Conservation (phyloP, 2,888 invertebrate genomes). For the Sphaeridia pumilis region DNA sequence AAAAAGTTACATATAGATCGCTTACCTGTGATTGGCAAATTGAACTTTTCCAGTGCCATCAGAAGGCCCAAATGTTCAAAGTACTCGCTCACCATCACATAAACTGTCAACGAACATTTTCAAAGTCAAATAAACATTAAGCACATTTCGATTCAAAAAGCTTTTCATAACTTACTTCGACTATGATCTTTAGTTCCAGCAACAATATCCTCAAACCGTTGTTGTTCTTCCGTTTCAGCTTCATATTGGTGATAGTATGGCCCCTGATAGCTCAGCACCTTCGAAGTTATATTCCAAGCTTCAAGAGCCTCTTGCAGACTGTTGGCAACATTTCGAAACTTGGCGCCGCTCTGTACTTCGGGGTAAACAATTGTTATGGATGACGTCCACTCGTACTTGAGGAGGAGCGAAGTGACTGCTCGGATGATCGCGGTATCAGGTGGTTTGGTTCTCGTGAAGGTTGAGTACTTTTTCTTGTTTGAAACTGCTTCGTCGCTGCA, state of each 20-base stretch:
- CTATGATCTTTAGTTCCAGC: slow-evolving; percentile 69
- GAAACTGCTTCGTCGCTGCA: slow-evolving; percentile 82
- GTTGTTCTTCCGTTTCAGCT: slow-evolving; percentile 74
- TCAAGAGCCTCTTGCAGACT: slow-evolving; percentile 31
- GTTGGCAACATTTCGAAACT: slow-evolving; percentile 31
- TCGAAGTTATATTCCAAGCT: slow-evolving; percentile 22
- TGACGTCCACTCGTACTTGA: slow-evolving; percentile 72
- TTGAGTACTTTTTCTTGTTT: slow-evolving; percentile 74
- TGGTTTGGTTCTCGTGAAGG: slow-evolving; percentile 81
- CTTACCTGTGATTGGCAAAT: neutral
- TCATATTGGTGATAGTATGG: slow-evolving; percentile 72
- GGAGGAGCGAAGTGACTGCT: slow-evolving; percentile 73
- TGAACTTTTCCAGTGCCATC: slow-evolving; percentile 61
- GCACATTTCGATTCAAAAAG: neutral
- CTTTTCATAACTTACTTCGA: slow-evolving; percentile 80
- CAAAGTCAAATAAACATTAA: neutral
- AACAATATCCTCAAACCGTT: slow-evolving; percentile 70
- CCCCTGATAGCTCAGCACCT: slow-evolving; percentile 47
- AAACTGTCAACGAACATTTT: slow-evolving; percentile 53
- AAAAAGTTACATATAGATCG: too few relatives aligned
- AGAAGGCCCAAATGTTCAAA: slow-evolving; percentile 86
- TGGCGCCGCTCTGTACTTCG: slow-evolving; percentile 29
- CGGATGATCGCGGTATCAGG: slow-evolving; percentile 89
- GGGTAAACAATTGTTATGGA: slow-evolving; percentile 30
- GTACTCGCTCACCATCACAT: slow-evolving; percentile 76